Evolutionary conservation across 2,797 vertebrate genomes (phyloP).

Genomic region (Gambusia yucatana): DNA sequence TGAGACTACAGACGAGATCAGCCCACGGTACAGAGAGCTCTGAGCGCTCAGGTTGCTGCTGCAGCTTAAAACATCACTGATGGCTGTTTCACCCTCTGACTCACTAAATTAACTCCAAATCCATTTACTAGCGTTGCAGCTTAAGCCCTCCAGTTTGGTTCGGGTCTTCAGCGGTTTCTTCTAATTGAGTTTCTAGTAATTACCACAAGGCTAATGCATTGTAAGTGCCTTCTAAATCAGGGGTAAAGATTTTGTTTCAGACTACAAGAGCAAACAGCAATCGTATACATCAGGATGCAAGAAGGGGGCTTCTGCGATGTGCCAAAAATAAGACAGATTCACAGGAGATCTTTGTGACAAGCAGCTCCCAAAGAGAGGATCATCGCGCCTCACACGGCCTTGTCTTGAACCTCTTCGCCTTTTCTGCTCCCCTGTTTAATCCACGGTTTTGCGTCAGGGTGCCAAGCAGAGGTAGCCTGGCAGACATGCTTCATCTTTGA

Average conservation of each 20-base stretch:
- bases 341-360: constrained; percentile 30
- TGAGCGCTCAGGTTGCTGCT: constrained; percentile 62
- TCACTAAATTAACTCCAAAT: constrained; percentile 80
- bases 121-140: constrained; percentile 77
- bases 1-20: constrained; percentile 53
- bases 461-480: constrained; percentile 66
- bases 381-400: constrained; percentile 27
- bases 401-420: constrained; percentile 20
- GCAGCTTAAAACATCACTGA: constrained; percentile 76
- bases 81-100: constrained; percentile 80
- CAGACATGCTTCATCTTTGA: constrained; percentile 62
- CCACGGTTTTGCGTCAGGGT: constrained; percentile 62
- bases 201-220: constrained; percentile 82
- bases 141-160: constrained; percentile 79
- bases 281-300: constrained; percentile 48
- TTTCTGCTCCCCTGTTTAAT: constrained; percentile 50
- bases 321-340: constrained; percentile 22
- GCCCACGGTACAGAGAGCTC: constrained; percentile 43
- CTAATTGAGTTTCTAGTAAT: constrained; percentile 85
- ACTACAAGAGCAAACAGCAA: constrained; percentile 66
- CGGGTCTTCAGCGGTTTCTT: constrained; percentile 77
- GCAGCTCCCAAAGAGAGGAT: constrained; percentile 43
- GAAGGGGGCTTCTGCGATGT: constrained; percentile 31
- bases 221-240: constrained; percentile 83
- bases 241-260: constrained; percentile 81